phyloP scores from a whole-genome alignment of 1,140 invertebrate genomes.

The Tenebrio molitor region DNA sequence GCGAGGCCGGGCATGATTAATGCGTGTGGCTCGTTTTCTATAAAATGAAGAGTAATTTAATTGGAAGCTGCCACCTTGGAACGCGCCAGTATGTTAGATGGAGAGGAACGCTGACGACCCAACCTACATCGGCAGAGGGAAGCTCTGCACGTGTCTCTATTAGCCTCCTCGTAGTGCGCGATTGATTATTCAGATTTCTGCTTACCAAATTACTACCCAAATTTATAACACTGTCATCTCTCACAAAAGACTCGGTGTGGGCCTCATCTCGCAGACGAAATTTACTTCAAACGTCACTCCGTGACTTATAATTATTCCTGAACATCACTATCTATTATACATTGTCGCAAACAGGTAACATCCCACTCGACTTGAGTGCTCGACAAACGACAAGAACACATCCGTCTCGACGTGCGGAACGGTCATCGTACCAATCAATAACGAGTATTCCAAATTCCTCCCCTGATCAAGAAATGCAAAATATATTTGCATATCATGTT shows the following conservation, averaged over 20 bases:
- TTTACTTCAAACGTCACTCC: constrained; percentile 13
- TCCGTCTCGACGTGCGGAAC: too few relatives aligned
- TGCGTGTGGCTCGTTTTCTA: constrained; percentile 52
- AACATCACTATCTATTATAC: too few relatives aligned
- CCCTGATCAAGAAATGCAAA: background rate
- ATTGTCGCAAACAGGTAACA: too few relatives aligned
- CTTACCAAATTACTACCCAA: constrained; percentile 42
- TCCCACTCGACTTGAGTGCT: too few relatives aligned
- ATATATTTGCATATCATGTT: background rate
- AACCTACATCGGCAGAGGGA: constrained; percentile 27
- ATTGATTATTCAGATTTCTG: constrained; percentile 47
- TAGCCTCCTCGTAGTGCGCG: constrained; percentile 39
- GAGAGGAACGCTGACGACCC: constrained; percentile 33
- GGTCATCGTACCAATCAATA: background rate
- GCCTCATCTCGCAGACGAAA: background rate
- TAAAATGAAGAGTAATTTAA: constrained; percentile 57
- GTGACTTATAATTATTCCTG: constrained; percentile 39
- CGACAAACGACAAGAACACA: too few relatives aligned
- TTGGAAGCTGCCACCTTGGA: constrained; percentile 50
- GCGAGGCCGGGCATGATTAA: constrained; percentile 53
- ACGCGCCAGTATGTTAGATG: constrained; percentile 42
- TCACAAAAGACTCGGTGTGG: constrained; percentile 11
- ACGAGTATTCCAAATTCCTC: background rate
- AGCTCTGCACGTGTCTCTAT: constrained; percentile 37
- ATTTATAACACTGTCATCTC: constrained; percentile 42